Evolutionary conservation across 2,797 vertebrate genomes (phyloP), one percentile per base, ranked within the genome.

Genomic region (Phrynocephalus vlangalii): DNA sequence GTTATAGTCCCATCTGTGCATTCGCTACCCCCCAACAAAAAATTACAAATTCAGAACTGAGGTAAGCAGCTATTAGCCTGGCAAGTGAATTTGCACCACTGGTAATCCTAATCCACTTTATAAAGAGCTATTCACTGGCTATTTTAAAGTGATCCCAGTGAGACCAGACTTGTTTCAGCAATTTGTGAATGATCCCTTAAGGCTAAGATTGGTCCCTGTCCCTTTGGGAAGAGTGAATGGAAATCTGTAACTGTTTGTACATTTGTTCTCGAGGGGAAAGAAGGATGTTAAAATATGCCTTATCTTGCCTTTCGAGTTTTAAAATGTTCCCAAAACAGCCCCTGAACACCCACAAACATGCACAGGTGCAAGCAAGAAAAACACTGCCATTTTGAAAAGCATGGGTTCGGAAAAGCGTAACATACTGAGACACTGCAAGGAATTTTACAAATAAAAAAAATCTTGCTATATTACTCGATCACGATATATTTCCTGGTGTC

Each of bases 1-100:
- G 97, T 97, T 97, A 98, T 96, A 95, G 97, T 97, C 98, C 98
- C 98, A 99, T 99, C 98, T 99, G 98, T 98, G 98, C 97, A 90
- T 97, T 94, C 93, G 96, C 94, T 94, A 96, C 98, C 96, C 97
- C 97, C 96, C 97, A 85, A 95, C 93, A 91, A 38, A 94, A 97
- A 96, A 90, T 96, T 96, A 96, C 3, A 22, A 90, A 86, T 86
- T 84, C 76, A 92, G 68, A 93, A 67, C 85, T 88, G 90, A 93
- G 94, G 91, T 92, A 84, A 90, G 86, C 68, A 93, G 84, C 90
- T 86, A 80, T 71, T 83, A 94, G 90, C 72, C 87, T 94, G 90
- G 72, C 86, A 93, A 93, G 92, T 87, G 91, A 86, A 76, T 93
- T 91, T 92, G 63, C 86, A 79, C 83, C 78, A 92, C 91, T 87